A percentile compares a stretch with the other conserved stretches of the same genome.
These are phyloP conservation scores for Sebastiscus tertius DNA, from an alignment of 2,797 vertebrate genomes.

Conservation along the genomic window DNA sequence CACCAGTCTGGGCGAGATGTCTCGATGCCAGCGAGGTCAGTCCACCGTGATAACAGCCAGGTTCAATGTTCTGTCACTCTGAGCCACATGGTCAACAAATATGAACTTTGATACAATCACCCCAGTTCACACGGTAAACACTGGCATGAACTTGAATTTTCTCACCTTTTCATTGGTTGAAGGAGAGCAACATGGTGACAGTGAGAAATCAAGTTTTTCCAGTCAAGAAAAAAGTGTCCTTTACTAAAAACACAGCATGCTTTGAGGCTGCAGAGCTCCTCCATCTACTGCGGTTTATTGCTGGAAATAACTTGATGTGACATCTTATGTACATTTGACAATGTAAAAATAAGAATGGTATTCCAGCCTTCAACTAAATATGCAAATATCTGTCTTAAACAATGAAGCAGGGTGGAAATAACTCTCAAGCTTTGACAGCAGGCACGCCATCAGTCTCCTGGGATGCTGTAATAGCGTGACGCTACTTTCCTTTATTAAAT, in stretches of 20 bases:
- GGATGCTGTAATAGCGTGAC: neutral
- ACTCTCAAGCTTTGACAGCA: neutral
- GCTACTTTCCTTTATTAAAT: neutral
- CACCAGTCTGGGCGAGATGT: slow-evolving; percentile 41
- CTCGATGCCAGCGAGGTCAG: slow-evolving; percentile 23
- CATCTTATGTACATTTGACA: neutral
- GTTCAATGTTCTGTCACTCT: slow-evolving; percentile 47
- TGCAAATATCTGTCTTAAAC: neutral
- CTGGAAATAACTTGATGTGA: neutral
- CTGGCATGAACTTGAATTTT: neutral
- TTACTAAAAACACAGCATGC: neutral
- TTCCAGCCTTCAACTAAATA: neutral
- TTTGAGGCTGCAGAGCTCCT: neutral
- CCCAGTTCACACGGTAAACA: slow-evolving; percentile 17
- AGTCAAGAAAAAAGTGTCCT: neutral
- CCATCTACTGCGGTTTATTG: neutral
- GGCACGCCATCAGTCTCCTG: rapidly evolving
- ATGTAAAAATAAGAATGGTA: neutral
- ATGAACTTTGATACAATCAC: slow-evolving; percentile 73
- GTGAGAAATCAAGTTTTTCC: neutral
- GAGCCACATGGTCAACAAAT: slow-evolving; percentile 66
- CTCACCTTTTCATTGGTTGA: neutral
- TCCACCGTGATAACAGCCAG: slow-evolving; percentile 29
- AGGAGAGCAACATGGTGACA: neutral
- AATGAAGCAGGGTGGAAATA: neutral